Conservation (phyloP, 2,113 vertebrate genomes). For the Eudyptes chrysolophus region DNA sequence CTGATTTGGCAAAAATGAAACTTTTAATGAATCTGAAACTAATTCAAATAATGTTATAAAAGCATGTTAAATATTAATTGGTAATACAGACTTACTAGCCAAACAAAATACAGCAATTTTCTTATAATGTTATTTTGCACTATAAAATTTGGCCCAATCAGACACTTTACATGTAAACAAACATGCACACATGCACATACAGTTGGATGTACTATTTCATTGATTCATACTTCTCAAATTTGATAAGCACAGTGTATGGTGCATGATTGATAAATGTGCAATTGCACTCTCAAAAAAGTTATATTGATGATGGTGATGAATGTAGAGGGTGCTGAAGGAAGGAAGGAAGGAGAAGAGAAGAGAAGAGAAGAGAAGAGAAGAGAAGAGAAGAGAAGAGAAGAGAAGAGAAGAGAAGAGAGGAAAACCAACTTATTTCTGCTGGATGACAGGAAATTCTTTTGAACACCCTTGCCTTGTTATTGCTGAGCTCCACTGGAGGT, state of each 20-base stretch:
- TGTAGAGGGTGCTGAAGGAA: not conserved
- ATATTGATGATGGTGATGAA: not conserved
- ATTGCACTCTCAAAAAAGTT: not conserved
- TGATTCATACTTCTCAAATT: not conserved
- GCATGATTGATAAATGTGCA: not conserved
- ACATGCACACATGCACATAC: fast-evolving
- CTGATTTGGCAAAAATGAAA: not conserved
- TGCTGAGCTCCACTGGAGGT: slow-evolving; percentile 32
- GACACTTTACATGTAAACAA: not conserved
- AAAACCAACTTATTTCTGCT: not conserved
- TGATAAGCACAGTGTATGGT: not conserved
- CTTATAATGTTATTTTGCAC: not conserved
- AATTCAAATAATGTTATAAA: not conserved
- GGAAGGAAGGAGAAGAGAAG: no score
- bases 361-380: not conserved
- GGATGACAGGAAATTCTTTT: not conserved
- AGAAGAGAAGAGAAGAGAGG: not conserved
- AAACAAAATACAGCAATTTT: not conserved
- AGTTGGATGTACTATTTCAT: not conserved
- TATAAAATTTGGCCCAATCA: not conserved
- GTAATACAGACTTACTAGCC: not conserved
- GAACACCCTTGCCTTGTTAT: not conserved
- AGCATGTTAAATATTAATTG: not conserved
- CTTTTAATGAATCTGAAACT: not conserved
- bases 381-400: not conserved